Conservation (phyloP, 2,888 invertebrate genomes). For the Machimus rusticus region DNA sequence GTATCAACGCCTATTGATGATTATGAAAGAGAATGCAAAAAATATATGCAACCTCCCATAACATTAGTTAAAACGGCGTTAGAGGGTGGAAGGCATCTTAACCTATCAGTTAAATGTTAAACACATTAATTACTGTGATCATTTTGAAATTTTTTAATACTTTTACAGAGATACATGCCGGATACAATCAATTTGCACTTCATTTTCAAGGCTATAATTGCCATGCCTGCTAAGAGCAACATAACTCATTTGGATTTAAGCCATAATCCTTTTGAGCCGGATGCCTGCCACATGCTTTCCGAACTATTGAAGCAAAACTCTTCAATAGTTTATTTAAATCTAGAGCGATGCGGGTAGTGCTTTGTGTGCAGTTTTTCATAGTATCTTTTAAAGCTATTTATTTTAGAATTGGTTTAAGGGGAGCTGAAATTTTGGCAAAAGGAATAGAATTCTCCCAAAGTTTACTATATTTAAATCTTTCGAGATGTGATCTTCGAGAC, state of each 20-base stretch:
- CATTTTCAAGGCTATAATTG: conserved; percentile 22
- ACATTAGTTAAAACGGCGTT: neutral
- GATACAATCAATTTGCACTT: conserved; percentile 20
- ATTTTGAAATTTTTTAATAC: neutral
- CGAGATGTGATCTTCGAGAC: conserved; percentile 43
- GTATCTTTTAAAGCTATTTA: neutral
- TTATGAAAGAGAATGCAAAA: neutral
- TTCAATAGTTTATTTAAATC: conserved; percentile 39
- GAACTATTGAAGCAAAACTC: conserved; percentile 29
- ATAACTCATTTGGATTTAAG: conserved; percentile 39
- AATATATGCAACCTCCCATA: neutral
- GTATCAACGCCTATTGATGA: neutral
- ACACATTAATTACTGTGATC: neutral
- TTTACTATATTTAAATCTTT: conserved; percentile 43
- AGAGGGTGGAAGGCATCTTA: neutral
- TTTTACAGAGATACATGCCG: neutral
- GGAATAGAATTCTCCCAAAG: conserved; percentile 42
- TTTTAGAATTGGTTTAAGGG: conserved; percentile 40
- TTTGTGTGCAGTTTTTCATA: neutral
- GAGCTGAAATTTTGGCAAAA: conserved; percentile 38
- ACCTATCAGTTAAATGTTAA: neutral
- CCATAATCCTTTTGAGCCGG: conserved; percentile 24
- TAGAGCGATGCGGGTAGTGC: conserved; percentile 34
- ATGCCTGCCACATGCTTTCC: conserved; percentile 35
- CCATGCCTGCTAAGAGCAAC: neutral